phyloP scores from a whole-genome alignment of 2,797 vertebrate species.

The Echeneis naucrates region DNA sequence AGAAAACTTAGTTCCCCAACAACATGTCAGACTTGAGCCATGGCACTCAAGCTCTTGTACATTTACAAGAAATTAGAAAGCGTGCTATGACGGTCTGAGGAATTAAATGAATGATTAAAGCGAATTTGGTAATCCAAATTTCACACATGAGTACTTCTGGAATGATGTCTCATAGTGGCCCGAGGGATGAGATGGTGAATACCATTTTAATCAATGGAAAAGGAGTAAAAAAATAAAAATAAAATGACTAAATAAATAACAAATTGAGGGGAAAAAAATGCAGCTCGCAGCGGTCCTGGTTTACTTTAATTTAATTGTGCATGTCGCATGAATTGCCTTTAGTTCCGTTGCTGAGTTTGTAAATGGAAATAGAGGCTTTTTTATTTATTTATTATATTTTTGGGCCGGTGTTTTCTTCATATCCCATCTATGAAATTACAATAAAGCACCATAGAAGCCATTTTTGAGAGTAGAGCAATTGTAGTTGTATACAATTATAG shows the following conservation, averaged over 20 bases:
- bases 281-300: constrained; percentile 43
- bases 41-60: constrained; percentile 45
- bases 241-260: too few relatives aligned
- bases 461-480: constrained; percentile 14
- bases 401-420: constrained; percentile 37
- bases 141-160: constrained; percentile 66
- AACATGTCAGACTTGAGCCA: constrained; percentile 22
- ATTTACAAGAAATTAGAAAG: constrained; percentile 61
- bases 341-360: constrained; percentile 48
- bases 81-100: constrained; percentile 43
- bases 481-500: constrained; percentile 33
- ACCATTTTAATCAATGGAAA: constrained; percentile 41
- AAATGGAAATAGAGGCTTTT: constrained; percentile 46
- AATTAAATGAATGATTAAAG: constrained; percentile 69
- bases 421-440: constrained; percentile 47
- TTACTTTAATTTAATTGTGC: constrained; percentile 67
- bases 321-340: constrained; percentile 54
- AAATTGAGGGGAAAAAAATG: too few relatives aligned
- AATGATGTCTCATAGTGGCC: constrained; percentile 62
- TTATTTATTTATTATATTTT: too few relatives aligned
- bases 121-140: constrained; percentile 68
- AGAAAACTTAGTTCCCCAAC: constrained; percentile 11
- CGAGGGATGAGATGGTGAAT: constrained; percentile 60
- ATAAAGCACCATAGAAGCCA: constrained; percentile 23
- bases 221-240: constrained; percentile 17